A percentile compares a stretch with the other conserved stretches of the same genome.
phyloP scores from a whole-genome alignment of 2,888 invertebrate species.

The Acleris literana region DNA sequence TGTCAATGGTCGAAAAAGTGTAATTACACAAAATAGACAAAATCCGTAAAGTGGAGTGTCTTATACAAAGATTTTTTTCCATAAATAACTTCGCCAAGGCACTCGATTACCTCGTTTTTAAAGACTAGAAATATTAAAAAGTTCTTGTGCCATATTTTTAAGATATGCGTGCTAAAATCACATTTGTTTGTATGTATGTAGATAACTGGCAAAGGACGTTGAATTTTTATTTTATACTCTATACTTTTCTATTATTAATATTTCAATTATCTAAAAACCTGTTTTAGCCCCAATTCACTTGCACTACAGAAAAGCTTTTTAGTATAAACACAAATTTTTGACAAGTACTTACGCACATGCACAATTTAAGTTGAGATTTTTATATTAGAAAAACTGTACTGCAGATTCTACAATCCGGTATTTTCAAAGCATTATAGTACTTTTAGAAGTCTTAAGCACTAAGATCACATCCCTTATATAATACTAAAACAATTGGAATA shows the following conservation, averaged over 20 bases:
- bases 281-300: neutral
- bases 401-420: neutral
- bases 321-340: no score
- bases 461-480: conserved; percentile 29
- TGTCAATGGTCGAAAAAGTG: no score
- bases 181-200: conserved; percentile 25
- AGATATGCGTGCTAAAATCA: conserved; percentile 38
- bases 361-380: conserved; percentile 1
- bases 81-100: conserved; percentile 41
- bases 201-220: conserved; percentile 2
- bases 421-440: conserved; percentile 11
- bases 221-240: neutral
- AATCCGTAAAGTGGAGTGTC: neutral
- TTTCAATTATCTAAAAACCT: neutral
- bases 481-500: neutral
- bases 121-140: conserved; percentile 34
- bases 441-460: conserved; percentile 19
- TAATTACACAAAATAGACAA: no score
- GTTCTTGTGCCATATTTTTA: conserved; percentile 35
- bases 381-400: conserved; percentile 17
- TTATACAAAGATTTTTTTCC: conserved; percentile 2
- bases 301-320: no score
- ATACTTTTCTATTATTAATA: no score
- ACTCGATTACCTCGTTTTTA: conserved; percentile 35
- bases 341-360: conserved; percentile 3